Conservation (phyloP, 1,140 invertebrate genomes). For the Pseudomyrmex concolor region DNA sequence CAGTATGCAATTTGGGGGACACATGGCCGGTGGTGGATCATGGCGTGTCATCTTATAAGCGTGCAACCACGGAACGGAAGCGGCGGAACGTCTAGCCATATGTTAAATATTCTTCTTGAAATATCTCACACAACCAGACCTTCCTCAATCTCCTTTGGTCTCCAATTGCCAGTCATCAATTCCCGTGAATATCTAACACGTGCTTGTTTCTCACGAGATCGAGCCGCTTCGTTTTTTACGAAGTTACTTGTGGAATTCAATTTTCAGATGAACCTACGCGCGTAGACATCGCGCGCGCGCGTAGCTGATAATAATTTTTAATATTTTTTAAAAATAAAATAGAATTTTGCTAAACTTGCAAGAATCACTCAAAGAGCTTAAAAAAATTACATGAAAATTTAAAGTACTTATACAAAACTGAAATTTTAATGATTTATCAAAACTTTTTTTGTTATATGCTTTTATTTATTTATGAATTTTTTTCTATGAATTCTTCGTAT, state of each 20-base stretch:
- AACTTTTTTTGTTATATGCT: background rate
- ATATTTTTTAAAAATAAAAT: no score
- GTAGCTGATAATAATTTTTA: no score
- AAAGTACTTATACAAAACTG: no score
- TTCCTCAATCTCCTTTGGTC: slow-evolving; percentile 65
- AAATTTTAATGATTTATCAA: no score
- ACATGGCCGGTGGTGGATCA: slow-evolving; percentile 54
- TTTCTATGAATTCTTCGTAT: background rate
- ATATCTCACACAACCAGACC: slow-evolving; percentile 66
- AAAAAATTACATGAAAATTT: background rate
- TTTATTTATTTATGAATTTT: no score
- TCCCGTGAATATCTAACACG: slow-evolving; percentile 40
- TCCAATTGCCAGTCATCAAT: slow-evolving; percentile 65
- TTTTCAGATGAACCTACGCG: no score
- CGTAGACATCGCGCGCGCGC: no score
- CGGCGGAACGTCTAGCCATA: slow-evolving; percentile 70
- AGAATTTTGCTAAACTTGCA: background rate
- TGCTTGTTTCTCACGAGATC: slow-evolving; percentile 20
- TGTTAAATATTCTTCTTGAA: slow-evolving; percentile 65
- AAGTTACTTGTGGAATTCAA: background rate
- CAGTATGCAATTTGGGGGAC: slow-evolving; percentile 56
- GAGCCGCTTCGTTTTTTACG: slow-evolving; percentile 20
- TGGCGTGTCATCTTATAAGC: slow-evolving; percentile 60
- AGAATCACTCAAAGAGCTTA: background rate
- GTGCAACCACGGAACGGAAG: slow-evolving; percentile 66